Base-by-base conservation (phyloP, 2,797 vertebrate species). In the Sebastes oblongus region DNA sequence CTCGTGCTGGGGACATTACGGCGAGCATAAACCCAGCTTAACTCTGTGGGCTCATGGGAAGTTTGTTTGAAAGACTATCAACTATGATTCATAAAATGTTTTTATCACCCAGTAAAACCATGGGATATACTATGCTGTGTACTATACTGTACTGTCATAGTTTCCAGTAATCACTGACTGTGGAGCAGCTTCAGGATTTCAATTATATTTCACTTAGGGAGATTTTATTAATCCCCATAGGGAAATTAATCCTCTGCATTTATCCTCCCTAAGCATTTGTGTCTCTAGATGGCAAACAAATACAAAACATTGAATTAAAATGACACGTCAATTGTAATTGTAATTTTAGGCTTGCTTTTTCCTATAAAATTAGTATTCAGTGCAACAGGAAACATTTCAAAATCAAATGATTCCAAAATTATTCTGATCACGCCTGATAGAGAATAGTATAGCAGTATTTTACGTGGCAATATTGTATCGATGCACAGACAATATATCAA, bases 11-110 rank as follows among this genome's bases (percentile, higher is more conserved):
- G 46, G 18, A 50, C 0, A 18, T 50, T 50, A 50, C 18, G 18
- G 46, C 46, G 7, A 50, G 46, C 46, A 50, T 50, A 50, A 50
- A 20, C 46, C 46, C 18, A 20, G 18, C 46, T 50, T 20, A 50
- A 50, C 68, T 52, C 34, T 69, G 54, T 36, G 56, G 66, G 69
- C 20, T 61, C n/a, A n/a, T 52, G 27, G 24, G 39, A 65, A 69
- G 58, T 72, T 79, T 75, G 24, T 58, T 61, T 66, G 24, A 72
- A 62, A 82, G 60, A 72, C 14, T 29, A 76, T 30, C 14, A 61
- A 50, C 66, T 70, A 75, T 76, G 64, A 86, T 58, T 80, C 71
- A 82, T 10, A 56, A 58, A 60, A 60, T 70, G 62, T 77, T 78
- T 74, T 70, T 46, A 34, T 34, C 39, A 58, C 25, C 42, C 5